Base-by-base conservation (phyloP, 2,888 invertebrate genomes). In the Neria commutata region DNA sequence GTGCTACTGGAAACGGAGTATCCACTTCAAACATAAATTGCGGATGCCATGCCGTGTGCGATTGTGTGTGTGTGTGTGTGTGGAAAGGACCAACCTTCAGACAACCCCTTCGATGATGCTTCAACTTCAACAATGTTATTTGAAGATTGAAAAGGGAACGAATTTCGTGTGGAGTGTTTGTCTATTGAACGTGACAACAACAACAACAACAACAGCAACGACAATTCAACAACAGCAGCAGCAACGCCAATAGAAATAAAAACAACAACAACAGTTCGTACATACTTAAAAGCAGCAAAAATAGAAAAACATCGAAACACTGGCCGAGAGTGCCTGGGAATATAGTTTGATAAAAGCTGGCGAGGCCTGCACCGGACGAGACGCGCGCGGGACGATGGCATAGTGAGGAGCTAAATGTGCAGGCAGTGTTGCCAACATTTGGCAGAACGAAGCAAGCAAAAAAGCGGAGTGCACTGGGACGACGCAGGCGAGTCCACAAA, bases 141-240 rank as follows among this genome's bases (percentile, higher is more conserved):
- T 33, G 52, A 50, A 54, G 50, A 45, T 46, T 50, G 40, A 34
- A 57, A 45, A 54, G 48, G 55, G 55, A 42, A 21, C 19, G 58
- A 58, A 34, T 25, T 54, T 61, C 55, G 34, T 58, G 61, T 61
- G n/a, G n/a, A n/a, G n/a, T n/a, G n/a, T n/a, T n/a, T n/a, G 34
- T 42, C 40, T 58, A 23, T 58, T 42, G 52, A 61, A 52, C 45
- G 29, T 47, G 54, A 54, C 52, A 47, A 54, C 54, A 25, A 8
- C 33, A 60, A 52, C 34, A 45, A 48, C 4, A 48, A 49, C 48
- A 42, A 47, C 26, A 48, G 11, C 4, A 47, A 26, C 26, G 54
- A 54, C 45, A 54, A 45, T 46, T 11, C 42, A 42, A 4, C 42
- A 42, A 17, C 42, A 42, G 14, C 42, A 19, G 14, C 17, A 42